A percentile compares a stretch with the other conserved stretches of the same genome.
Conservation (phyloP, 2,888 invertebrate species). For the Dynastes tityus region DNA sequence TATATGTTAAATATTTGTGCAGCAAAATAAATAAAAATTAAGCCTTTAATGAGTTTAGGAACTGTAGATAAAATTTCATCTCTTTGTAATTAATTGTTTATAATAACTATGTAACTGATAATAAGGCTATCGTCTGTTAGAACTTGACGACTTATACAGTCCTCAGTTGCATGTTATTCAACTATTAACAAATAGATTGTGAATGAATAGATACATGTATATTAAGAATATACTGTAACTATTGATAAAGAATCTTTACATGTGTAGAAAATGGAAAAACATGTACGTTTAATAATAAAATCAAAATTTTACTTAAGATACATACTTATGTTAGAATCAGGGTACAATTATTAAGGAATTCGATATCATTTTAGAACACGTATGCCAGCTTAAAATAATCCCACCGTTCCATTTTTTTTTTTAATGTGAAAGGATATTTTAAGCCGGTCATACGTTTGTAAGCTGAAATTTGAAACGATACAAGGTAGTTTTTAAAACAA, state of each 20-base stretch:
- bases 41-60: constrained; percentile 20
- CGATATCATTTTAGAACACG: not conserved
- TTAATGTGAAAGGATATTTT: not conserved
- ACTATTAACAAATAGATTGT: constrained; percentile 30
- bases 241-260: constrained; percentile 40
- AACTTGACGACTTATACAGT: constrained; percentile 1
- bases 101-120: constrained; percentile 22
- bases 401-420: not conserved
- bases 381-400: constrained; percentile 2
- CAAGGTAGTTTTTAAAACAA: constrained; percentile 21
- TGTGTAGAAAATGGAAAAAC: constrained; percentile 9
- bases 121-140: not conserved
- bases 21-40: too few relatives aligned
- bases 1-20: too few relatives aligned
- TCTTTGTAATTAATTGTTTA: not conserved
- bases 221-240: constrained; percentile 36
- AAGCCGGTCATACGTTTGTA: not conserved
- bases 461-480: constrained; percentile 5
- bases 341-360: not conserved
- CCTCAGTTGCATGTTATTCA: constrained; percentile 21
- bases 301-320: constrained; percentile 3
- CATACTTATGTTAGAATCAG: constrained; percentile 28
- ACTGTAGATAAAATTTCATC: not conserved
- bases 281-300: not conserved
- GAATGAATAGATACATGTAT: constrained; percentile 45